Evolutionary conservation across 2,888 invertebrate species (phyloP), one percentile per base, ranked within the genome.

Genomic region (Herminia tarsipennalis): DNA sequence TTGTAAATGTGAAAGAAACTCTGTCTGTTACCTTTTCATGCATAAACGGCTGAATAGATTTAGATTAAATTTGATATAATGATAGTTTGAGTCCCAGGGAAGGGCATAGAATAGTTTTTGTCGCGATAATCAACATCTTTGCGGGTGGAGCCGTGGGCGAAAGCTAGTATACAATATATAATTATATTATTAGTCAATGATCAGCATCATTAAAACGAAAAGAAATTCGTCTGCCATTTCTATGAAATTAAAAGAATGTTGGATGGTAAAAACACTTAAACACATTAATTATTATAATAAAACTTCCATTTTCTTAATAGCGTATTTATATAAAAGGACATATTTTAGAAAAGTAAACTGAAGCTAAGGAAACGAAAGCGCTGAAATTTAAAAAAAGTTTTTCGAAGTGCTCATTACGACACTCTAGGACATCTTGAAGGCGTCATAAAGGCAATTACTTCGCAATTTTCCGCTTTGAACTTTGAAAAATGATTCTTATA

Each of bases 391-490:
- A 73, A 78, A 72, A 77, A 62, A 63, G 65, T 73, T 67, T 66
- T 70, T 54, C 54, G 62, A 76, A 80, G 74, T 72, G 74, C 75
- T 82, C 80, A 79, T 81, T 81, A 79, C 66, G 67, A 69, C 70
- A 68, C 72, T 73, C 70, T 66, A 65, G 62, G 63, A 72, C 60
- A 70, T 69, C 71, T 62, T 65, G 61, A 67, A 61, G 52, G 73
- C 73, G 70, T 73, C 78, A 70, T 78, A 76, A 78, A 74, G 71
- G 76, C 73, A 80, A 81, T 81, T 80, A 78, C 73, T 66, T 57
- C 56, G 56, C 63, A 65, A 70, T 72, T 70, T 64, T 64, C 66
- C 62, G 64, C 64, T 60, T 58, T 48, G 41, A 55, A 56, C 44
- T 51, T 56, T 56, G 43, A 53, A 39, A 55, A 51, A 48, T 51